Percentiles rank a stretch among this genome's conserved stretches.
Evolutionary conservation across 2,797 vertebrate species (phyloP).

Genomic region (Ctenopoma kingsleyae): DNA sequence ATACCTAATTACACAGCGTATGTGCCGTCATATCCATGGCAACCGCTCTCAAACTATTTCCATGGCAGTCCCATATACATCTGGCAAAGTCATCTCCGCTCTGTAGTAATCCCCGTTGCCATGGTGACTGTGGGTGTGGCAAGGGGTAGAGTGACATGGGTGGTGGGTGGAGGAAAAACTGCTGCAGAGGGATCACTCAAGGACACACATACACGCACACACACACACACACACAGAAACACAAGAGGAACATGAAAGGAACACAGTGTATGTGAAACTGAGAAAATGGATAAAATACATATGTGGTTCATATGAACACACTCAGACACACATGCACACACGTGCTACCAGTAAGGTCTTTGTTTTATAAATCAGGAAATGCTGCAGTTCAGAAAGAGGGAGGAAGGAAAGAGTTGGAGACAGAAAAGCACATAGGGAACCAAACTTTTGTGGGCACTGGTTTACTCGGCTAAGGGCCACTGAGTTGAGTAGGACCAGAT

Average conservation of each 20-base stretch:
- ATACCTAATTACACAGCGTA: conserved; percentile 56
- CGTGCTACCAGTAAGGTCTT: conserved; percentile 32
- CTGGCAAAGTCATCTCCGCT: conserved; percentile 70
- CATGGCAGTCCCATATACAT: conserved; percentile 56
- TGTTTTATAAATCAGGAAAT: conserved; percentile 48
- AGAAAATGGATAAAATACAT: conserved; percentile 25
- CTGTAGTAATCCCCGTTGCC: conserved; percentile 75
- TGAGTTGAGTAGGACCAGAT: conserved; percentile 61
- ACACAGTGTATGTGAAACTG: conserved; percentile 40
- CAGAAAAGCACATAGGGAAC: conserved; percentile 58
- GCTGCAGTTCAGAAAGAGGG: conserved; percentile 27
- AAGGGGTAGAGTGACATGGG: conserved; percentile 22
- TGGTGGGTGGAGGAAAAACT: conserved; percentile 35
- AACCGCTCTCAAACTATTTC: conserved; percentile 71
- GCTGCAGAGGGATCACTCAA: conserved; percentile 47
- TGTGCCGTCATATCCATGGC: conserved; percentile 69
- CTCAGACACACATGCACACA: not conserved
- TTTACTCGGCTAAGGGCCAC: conserved; percentile 57
- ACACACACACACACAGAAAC: conserved; percentile 25
- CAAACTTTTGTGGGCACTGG: conserved; percentile 55
- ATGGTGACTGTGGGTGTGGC: conserved; percentile 74
- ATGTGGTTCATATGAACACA: conserved; percentile 29
- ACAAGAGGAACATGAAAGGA: conserved; percentile 33
- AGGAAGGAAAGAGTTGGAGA: conserved; percentile 33
- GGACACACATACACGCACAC: conserved; percentile 30